phyloP scores from a whole-genome alignment of 2,113 vertebrate species.

The Rhinopomastus cyanomelas region DNA sequence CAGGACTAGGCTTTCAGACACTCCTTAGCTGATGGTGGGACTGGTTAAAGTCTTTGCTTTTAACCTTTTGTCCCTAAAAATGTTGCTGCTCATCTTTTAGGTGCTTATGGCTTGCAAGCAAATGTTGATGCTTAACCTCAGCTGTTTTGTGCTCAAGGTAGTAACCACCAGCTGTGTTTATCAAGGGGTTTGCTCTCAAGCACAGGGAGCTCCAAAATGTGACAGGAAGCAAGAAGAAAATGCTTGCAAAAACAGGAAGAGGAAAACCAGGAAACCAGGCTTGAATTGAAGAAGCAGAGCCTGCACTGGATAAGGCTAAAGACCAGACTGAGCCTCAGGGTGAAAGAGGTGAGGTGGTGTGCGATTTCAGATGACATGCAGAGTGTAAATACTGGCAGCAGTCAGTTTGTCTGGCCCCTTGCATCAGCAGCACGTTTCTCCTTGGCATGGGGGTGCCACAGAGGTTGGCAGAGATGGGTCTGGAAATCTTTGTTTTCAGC shows the following conservation, averaged over 20 bases:
- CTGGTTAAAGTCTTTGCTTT: background rate
- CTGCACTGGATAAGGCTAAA: background rate
- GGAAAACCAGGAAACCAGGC: background rate
- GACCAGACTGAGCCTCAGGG: background rate
- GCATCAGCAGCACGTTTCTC: background rate
- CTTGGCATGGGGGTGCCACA: background rate
- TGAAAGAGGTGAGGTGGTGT: background rate
- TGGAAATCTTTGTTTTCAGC: background rate
- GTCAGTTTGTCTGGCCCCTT: background rate
- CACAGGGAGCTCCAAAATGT: background rate
- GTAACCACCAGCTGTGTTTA: background rate
- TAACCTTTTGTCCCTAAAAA: background rate
- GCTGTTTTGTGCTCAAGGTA: background rate
- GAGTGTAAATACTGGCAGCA: background rate
- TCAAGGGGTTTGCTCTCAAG: background rate
- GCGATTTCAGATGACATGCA: background rate
- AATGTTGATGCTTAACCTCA: slow-evolving; percentile 28
- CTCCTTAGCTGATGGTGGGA: background rate
- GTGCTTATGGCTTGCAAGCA: background rate
- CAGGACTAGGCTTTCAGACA: background rate
- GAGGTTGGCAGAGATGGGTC: background rate
- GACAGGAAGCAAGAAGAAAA: slow-evolving; percentile 21
- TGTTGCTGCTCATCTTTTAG: background rate
- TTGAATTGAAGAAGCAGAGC: background rate
- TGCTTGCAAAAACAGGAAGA: slow-evolving; percentile 40